Evolutionary conservation across 2,113 vertebrate genomes (phyloP).

Genomic region (Anas platyrhynchos): DNA sequence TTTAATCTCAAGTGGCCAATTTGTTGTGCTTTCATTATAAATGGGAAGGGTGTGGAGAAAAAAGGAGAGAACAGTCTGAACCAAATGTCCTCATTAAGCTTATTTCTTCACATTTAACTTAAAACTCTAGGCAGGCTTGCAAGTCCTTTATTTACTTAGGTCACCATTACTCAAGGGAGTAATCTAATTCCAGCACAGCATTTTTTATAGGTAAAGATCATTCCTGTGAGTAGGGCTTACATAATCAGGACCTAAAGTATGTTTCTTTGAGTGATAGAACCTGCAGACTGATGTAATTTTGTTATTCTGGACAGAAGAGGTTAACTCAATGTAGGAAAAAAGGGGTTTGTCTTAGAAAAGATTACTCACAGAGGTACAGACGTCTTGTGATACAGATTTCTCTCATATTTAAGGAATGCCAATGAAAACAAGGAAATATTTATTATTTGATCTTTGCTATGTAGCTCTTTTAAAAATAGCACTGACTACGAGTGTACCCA

Average conservation of each 20-base stretch:
- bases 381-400: not conserved
- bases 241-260: not conserved
- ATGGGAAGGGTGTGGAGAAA: not conserved
- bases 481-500: not conserved
- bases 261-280: not conserved
- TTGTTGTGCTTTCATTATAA: constrained; percentile 39
- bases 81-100: constrained; percentile 35
- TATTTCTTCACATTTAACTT: constrained; percentile 24
- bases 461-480: constrained; percentile 40
- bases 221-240: not conserved
- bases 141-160: not conserved
- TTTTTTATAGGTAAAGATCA: not conserved
- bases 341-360: not conserved
- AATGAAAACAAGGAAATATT: constrained; percentile 27
- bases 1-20: constrained; percentile 42
- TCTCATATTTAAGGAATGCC: constrained; percentile 19
- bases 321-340: not conserved
- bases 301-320: not conserved
- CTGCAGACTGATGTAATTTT: not conserved
- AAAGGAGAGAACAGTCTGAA: constrained; percentile 41
- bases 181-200: not conserved
- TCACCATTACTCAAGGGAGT: not conserved
- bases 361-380: not conserved
- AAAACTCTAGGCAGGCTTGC: not conserved
- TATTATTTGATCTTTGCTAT: constrained; percentile 28